Evolutionary conservation across 37 sponge, comb jelly and placozoan species (phyloP).

Genomic region (Oopsacas minuta): DNA sequence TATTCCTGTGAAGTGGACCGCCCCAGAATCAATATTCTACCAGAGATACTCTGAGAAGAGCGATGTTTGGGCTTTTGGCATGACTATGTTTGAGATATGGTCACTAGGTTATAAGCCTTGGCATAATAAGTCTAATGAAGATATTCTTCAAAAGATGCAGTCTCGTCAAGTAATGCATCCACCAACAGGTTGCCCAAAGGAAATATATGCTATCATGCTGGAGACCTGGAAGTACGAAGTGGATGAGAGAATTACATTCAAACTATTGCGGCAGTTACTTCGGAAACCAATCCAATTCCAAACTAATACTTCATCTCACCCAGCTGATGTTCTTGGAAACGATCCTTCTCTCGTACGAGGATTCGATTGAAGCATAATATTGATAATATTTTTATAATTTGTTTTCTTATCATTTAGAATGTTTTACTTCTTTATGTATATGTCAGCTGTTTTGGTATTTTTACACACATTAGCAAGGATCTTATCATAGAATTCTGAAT

Average conservation of each 20-base stretch:
- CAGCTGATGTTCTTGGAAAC: not conserved
- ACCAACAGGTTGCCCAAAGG: constrained; percentile 22
- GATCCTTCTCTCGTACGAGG: not conserved
- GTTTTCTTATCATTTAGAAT: too few relatives aligned
- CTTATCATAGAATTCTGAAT: too few relatives aligned
- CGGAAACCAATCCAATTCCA: not conserved
- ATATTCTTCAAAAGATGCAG: constrained; percentile 21
- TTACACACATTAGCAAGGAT: too few relatives aligned
- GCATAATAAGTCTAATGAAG: constrained; percentile 18
- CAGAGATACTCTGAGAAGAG: constrained; percentile 36
- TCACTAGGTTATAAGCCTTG: constrained; percentile 31
- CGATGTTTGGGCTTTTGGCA: constrained; percentile 43
- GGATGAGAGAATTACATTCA: not conserved
- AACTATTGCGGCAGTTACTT: not conserved
- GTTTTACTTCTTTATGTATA: too few relatives aligned
- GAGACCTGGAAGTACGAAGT: constrained; percentile 22
- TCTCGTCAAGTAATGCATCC: constrained; percentile 3
- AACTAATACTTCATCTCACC: not conserved
- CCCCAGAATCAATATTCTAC: constrained; percentile 26
- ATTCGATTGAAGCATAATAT: not conserved
- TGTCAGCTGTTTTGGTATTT: too few relatives aligned
- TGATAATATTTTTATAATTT: too few relatives aligned
- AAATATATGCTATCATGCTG: constrained; percentile 20
- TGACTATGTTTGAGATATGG: constrained; percentile 41
- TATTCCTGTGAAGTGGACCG: constrained; percentile 24